A percentile compares a stretch with the other conserved stretches of the same genome.
These are phyloP conservation scores for Cryptus armator DNA, from an alignment of 2,888 invertebrate genomes.

Conservation along the genomic window DNA sequence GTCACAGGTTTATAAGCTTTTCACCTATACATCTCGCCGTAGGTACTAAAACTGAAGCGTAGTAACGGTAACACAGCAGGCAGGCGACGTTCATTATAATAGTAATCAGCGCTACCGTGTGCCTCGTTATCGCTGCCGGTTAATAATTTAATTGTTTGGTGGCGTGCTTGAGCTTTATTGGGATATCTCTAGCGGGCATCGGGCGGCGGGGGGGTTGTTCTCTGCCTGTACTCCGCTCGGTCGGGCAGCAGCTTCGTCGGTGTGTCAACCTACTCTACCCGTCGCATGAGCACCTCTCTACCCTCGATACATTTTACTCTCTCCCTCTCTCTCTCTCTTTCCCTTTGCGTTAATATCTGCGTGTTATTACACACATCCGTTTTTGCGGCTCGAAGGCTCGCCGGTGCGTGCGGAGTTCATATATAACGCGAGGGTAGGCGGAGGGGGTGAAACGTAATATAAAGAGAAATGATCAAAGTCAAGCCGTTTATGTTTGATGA, in stretches of 20 bases:
- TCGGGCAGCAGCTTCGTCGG: slow-evolving; percentile 39
- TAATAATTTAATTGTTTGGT: slow-evolving; percentile 85
- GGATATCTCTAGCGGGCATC: slow-evolving; percentile 82
- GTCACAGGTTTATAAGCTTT: neutral
- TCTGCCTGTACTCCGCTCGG: slow-evolving; percentile 28
- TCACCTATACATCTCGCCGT: slow-evolving; percentile 17
- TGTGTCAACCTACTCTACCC: slow-evolving; percentile 46
- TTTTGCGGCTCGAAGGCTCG: slow-evolving; percentile 16
- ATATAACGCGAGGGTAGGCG: neutral
- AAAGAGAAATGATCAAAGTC: slow-evolving; percentile 39
- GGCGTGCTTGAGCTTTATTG: slow-evolving; percentile 83
- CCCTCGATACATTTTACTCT: slow-evolving; percentile 24
- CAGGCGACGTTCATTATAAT: slow-evolving; percentile 78
- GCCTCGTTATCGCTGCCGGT: slow-evolving; percentile 83
- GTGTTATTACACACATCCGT: slow-evolving; percentile 56
- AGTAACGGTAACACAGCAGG: slow-evolving; percentile 44
- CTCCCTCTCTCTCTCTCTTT: neutral
- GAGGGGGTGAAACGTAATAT: neutral
- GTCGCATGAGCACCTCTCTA: slow-evolving; percentile 31
- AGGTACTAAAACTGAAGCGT: slow-evolving; percentile 55
- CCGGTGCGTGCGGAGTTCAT: slow-evolving; percentile 48
- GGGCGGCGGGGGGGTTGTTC: slow-evolving; percentile 41
- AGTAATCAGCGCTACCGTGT: slow-evolving; percentile 80
- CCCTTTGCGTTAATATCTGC: slow-evolving; percentile 42
- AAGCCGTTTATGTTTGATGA: slow-evolving; percentile 4